Base-by-base conservation (phyloP, 2,113 vertebrate species). In the Lophotis ruficrista region DNA sequence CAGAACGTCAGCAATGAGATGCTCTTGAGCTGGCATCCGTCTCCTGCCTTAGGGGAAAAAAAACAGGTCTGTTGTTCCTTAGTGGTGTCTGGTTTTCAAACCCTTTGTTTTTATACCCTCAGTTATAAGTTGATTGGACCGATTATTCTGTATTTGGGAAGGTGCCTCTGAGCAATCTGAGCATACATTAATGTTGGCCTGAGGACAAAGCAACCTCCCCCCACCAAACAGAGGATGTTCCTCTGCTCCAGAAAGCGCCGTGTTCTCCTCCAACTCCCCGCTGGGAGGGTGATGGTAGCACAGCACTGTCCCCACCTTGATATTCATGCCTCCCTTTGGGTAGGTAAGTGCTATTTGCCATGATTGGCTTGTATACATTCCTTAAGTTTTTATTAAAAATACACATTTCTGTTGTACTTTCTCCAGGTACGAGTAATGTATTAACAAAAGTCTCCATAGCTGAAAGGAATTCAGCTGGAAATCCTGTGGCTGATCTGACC, bases 231-330 rank as follows among this genome's bases (percentile, higher is more conserved):
- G 47, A 37, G 20, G 64, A 25, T 64, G 50, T 50, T 88, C 14
- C 54, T 80, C 66, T 73, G 78, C 73, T 41, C 53, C 33, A 22
- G 28, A 12, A 72, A 77, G 9, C 4, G 3, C 1, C 1, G 3
- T 1, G 7, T 75, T 77, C 14, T 87, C 17, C 28, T 72, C 31
- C 2, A 2, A 57, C 61, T 80, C 53, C 64, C 43, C 4, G 1
- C 33, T 61, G 0, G 0, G 54, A 85, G 45, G 24, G 62, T 30
- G 60, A 73, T 0, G 0, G 56, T 33, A 68, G 43, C 11, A 2
- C 14, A 43, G 50, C 53, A 58, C 37, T 41, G 45, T 37, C 62
- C 54, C 6, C 2, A 1, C n/a, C 5, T 18, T 68, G 22, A 28
- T 10, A 17, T 33, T 75, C 43, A 45, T 41, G 54, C 48, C 37